These are phyloP conservation scores for Semicossyphus pulcher DNA, from an alignment of 2,113 vertebrate species.

Conservation along the genomic window DNA sequence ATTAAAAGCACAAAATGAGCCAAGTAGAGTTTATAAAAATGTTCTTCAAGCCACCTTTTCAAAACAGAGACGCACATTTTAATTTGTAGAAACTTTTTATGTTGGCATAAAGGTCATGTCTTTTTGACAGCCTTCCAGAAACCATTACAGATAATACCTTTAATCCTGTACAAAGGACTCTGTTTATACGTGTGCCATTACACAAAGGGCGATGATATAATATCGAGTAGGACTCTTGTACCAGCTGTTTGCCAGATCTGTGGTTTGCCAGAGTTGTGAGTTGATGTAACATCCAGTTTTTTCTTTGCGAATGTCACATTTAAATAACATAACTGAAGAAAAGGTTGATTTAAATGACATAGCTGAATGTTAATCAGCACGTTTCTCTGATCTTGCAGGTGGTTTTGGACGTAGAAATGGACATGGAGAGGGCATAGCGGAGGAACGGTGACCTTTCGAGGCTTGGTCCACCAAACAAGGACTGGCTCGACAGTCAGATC, in stretches of 20 bases:
- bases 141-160: constrained; percentile 4
- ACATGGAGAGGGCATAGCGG: constrained; percentile 12
- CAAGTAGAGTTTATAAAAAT: constrained; percentile 25
- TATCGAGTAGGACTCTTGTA: constrained; percentile 6
- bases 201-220: constrained; percentile 24
- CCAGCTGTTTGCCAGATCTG: constrained; percentile 18
- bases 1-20: constrained; percentile 24
- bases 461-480: constrained; percentile 15
- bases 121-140: constrained; percentile 19
- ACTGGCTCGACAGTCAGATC: constrained; percentile 28
- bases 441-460: constrained; percentile 3
- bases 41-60: constrained; percentile 9
- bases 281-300: constrained; percentile 7
- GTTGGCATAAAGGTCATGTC: constrained; percentile 3
- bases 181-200: constrained; percentile 4
- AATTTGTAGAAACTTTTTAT: constrained; percentile 20
- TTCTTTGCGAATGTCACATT: constrained; percentile 34
- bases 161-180: constrained; percentile 12
- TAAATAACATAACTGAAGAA: not conserved
- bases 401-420: constrained; percentile 21
- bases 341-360: constrained; percentile 1
- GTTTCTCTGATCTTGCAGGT: constrained; percentile 61
- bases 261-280: constrained; percentile 8
- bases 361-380: constrained; percentile 16
- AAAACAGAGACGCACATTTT: not conserved